phyloP scores from a whole-genome alignment of 1,140 invertebrate species.

The Diorhabda sublineata region DNA sequence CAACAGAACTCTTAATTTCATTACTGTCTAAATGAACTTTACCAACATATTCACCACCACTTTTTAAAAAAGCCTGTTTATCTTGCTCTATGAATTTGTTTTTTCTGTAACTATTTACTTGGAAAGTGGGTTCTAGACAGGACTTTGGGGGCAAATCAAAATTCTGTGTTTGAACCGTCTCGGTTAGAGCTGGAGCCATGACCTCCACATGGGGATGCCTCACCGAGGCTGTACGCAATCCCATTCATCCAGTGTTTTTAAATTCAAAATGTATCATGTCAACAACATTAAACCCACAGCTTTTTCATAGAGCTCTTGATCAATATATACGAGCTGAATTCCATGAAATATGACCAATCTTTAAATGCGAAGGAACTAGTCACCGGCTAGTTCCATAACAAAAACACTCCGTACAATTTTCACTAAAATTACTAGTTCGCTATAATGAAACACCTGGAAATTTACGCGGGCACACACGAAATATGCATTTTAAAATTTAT shows the following conservation, averaged over 20 bases:
- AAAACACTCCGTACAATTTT: constrained; percentile 27
- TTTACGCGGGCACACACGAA: constrained; percentile 5
- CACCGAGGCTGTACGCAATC: constrained; percentile 54
- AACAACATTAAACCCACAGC: constrained; percentile 24
- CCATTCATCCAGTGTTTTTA: constrained; percentile 56
- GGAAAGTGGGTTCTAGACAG: constrained; percentile 46
- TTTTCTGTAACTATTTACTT: constrained; percentile 34
- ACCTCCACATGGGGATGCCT: constrained; percentile 61
- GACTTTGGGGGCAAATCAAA: constrained; percentile 52
- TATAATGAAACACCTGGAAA: background rate
- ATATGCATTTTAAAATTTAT: constrained; percentile 5
- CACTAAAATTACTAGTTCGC: constrained; percentile 5
- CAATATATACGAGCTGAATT: constrained; percentile 25
- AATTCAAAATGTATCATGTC: constrained; percentile 28
- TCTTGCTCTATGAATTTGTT: constrained; percentile 17
- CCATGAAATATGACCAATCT: constrained; percentile 12
- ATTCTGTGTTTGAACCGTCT: constrained; percentile 60
- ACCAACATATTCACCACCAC: constrained; percentile 11
- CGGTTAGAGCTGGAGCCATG: constrained; percentile 71
- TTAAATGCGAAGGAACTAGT: constrained; percentile 19
- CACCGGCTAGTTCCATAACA: constrained; percentile 37
- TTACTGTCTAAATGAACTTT: constrained; percentile 21
- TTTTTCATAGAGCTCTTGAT: constrained; percentile 25
- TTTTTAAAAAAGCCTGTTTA: constrained; percentile 17
- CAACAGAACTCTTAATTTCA: constrained; percentile 26